Conservation (phyloP, 2,888 invertebrate genomes). For the Byasa hedistus region DNA sequence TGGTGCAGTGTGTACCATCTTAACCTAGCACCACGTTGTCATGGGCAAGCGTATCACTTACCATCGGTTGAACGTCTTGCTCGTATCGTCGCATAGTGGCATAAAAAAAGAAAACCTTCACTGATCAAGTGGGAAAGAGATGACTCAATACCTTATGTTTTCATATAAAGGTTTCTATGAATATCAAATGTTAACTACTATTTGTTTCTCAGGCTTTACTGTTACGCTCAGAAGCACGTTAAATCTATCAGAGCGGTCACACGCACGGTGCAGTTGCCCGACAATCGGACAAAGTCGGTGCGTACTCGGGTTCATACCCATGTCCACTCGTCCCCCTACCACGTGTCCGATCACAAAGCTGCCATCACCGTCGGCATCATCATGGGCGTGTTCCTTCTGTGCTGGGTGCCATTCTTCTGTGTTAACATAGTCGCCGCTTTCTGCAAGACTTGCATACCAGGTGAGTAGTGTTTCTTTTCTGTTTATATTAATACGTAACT, state of each 20-base stretch:
- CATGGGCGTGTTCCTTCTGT: constrained; percentile 98
- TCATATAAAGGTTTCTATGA: too few species aligned
- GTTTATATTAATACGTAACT: too few species aligned
- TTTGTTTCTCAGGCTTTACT: constrained; percentile 86
- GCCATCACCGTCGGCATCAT: constrained; percentile 99
- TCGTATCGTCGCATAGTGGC: too few species aligned
- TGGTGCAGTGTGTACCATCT: too few species aligned
- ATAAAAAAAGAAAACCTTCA: too few species aligned
- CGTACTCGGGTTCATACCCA: constrained; percentile 77
- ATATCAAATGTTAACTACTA: not conserved
- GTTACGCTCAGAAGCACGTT: constrained; percentile 98
- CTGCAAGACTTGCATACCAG: constrained; percentile 96
- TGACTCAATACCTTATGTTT: too few species aligned
- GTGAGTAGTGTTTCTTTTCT: constrained; percentile 69
- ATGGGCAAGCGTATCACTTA: too few species aligned
- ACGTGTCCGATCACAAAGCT: constrained; percentile 98
- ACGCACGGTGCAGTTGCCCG: constrained; percentile 86
- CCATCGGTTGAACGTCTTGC: too few species aligned
- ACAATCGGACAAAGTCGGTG: constrained; percentile 81
- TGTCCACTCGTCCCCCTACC: constrained; percentile 88
- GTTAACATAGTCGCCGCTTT: constrained; percentile 98
- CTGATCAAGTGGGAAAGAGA: too few species aligned
- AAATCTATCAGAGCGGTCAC: constrained; percentile 95
- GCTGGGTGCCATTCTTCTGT: constrained; percentile 99
- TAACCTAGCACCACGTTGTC: too few species aligned